phyloP scores from a whole-genome alignment of 2,797 vertebrate genomes.

The Hozukius guyotensis region DNA sequence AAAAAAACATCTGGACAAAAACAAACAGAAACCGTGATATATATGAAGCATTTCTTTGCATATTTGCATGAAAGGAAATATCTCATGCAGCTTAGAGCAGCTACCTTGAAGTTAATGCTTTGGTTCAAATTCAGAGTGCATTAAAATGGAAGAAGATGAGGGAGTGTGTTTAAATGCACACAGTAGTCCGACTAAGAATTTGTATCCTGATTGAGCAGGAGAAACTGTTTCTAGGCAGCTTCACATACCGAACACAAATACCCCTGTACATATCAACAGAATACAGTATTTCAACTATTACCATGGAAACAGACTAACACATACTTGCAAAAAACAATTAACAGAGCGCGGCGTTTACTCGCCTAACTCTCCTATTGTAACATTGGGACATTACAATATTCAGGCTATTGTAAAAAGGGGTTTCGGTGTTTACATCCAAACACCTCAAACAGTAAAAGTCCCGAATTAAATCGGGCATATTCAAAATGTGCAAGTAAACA shows the following conservation, averaged over 20 bases:
- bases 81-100: constrained; percentile 69
- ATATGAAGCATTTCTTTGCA: constrained; percentile 67
- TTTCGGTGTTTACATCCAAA: constrained; percentile 26
- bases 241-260: constrained; percentile 44
- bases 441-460: constrained; percentile 28
- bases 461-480: not conserved
- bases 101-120: constrained; percentile 78
- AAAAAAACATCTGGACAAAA: constrained; percentile 16
- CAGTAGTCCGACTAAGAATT: constrained; percentile 45
- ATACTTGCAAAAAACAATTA: constrained; percentile 14
- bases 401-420: constrained; percentile 32
- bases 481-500: constrained; percentile 47
- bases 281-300: constrained; percentile 38
- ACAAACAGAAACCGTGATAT: constrained; percentile 24
- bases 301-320: constrained; percentile 38
- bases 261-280: constrained; percentile 27
- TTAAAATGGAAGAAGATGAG: constrained; percentile 70
- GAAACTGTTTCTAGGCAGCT: constrained; percentile 34
- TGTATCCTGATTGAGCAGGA: constrained; percentile 36
- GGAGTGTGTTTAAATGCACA: constrained; percentile 54
- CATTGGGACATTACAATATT: constrained; percentile 43
- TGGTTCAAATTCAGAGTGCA: constrained; percentile 72
- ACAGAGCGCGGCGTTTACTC: constrained; percentile 29
- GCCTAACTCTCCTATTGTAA: constrained; percentile 20
- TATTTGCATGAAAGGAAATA: constrained; percentile 73